A percentile compares a stretch with the other conserved stretches of the same genome.
Evolutionary conservation across 2,888 invertebrate genomes (phyloP).

Genomic region (Notodonta dromedarius): DNA sequence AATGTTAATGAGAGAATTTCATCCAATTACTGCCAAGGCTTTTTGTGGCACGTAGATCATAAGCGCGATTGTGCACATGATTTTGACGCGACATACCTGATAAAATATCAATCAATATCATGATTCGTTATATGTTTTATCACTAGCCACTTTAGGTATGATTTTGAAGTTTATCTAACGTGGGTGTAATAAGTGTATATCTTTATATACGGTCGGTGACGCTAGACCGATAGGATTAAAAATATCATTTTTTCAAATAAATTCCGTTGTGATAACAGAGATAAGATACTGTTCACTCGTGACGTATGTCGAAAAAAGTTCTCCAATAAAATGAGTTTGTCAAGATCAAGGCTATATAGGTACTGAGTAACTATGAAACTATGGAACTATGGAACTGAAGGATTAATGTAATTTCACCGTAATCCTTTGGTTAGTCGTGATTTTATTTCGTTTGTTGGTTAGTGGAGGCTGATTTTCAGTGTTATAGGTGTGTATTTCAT

Average conservation of each 20-base stretch:
- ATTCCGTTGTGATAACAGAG: slow-evolving; percentile 55
- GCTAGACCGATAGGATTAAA: slow-evolving; percentile 52
- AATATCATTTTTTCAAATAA: slow-evolving; percentile 62
- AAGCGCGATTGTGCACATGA: slow-evolving; percentile 3
- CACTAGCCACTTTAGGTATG: not conserved
- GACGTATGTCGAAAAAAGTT: slow-evolving; percentile 20
- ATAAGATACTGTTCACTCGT: slow-evolving; percentile 42
- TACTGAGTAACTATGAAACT: too few species aligned
- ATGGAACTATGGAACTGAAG: too few species aligned
- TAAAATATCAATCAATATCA: not conserved
- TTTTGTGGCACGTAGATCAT: not conserved
- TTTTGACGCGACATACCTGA: not conserved
- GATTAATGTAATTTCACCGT: too few species aligned
- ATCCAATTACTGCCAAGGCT: not conserved
- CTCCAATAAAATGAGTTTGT: slow-evolving; percentile 15
- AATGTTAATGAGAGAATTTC: slow-evolving; percentile 4
- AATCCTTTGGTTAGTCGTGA: too few species aligned
- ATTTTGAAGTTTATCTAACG: slow-evolving; percentile 40
- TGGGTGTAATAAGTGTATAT: too few species aligned
- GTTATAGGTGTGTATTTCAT: too few species aligned
- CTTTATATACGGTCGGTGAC: slow-evolving; percentile 46
- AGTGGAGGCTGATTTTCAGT: too few species aligned
- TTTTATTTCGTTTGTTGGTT: too few species aligned
- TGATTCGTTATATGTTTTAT: not conserved
- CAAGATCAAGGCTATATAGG: slow-evolving; percentile 9